Conservation (phyloP, 2,888 invertebrate species). For the Drosophila anceps region DNA sequence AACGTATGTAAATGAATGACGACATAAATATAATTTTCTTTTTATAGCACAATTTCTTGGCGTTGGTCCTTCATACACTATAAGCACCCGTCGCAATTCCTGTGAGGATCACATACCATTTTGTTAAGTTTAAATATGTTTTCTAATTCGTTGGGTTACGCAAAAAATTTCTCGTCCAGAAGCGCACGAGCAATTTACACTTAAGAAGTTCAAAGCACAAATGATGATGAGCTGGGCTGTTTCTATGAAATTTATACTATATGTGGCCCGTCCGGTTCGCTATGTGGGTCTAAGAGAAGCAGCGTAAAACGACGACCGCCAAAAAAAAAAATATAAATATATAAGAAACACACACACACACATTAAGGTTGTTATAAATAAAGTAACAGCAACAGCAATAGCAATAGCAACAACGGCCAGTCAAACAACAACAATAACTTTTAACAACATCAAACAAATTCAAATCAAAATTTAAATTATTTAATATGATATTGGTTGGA, state of each 20-base stretch:
- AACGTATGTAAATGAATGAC: background rate
- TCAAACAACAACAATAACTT: slow-evolving; percentile 44
- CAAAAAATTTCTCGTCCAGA: slow-evolving; percentile 76
- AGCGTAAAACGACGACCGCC: slow-evolving; percentile 70
- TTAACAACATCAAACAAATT: slow-evolving; percentile 68
- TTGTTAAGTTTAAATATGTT: slow-evolving; percentile 11
- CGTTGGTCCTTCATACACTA: slow-evolving; percentile 32
- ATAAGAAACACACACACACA: slow-evolving; percentile 71
- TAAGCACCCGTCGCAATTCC: slow-evolving; percentile 25
- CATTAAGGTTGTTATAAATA: slow-evolving; percentile 65
- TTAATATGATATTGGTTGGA: slow-evolving; percentile 54
- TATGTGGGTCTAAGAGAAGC: slow-evolving; percentile 77
- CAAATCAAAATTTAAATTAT: slow-evolving; percentile 75
- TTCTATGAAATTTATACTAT: slow-evolving; percentile 84
- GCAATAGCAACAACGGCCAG: slow-evolving; percentile 26
- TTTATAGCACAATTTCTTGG: background rate
- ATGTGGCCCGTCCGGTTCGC: slow-evolving; percentile 62
- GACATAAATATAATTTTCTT: background rate
- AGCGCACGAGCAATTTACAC: slow-evolving; percentile 77
- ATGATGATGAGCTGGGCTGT: slow-evolving; percentile 84
- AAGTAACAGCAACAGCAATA: slow-evolving; percentile 64
- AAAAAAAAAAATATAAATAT: slow-evolving; percentile 50
- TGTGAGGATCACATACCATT: slow-evolving; percentile 64
- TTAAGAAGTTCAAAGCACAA: slow-evolving; percentile 85
- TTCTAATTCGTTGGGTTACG: slow-evolving; percentile 20